These are phyloP conservation scores for Pollachius pollachius DNA, from an alignment of 2,113 vertebrate genomes.

Conservation along the genomic window DNA sequence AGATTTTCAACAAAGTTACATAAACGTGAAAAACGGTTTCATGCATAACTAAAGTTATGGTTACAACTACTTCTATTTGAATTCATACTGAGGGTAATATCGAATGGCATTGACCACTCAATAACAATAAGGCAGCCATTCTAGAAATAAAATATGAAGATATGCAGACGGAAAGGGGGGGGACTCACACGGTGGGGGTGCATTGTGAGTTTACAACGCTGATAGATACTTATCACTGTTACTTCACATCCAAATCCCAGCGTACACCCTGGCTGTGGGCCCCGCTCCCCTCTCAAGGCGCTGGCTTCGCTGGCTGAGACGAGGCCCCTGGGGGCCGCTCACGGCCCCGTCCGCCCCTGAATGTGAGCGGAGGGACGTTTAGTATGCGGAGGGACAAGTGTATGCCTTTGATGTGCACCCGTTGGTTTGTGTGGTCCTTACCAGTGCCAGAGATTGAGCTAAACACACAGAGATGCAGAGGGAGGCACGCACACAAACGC, in stretches of 20 bases:
- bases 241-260: conserved; percentile 17
- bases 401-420: conserved; percentile 41
- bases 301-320: conserved; percentile 8
- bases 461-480: not conserved
- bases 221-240: conserved; percentile 9
- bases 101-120: too few relatives aligned
- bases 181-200: too few relatives aligned
- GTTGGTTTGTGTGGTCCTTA: conserved; percentile 36
- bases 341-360: not conserved
- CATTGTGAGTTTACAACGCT: not conserved
- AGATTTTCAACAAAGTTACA: too few relatives aligned
- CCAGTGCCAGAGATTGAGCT: conserved; percentile 17
- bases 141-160: too few relatives aligned
- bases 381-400: conserved; percentile 34
- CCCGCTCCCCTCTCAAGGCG: conserved; percentile 8
- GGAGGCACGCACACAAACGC: conserved; percentile 1
- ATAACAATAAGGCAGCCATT: too few relatives aligned
- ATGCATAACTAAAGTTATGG: too few relatives aligned
- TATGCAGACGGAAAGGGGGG: too few relatives aligned
- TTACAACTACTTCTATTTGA: too few relatives aligned
- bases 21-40: too few relatives aligned
- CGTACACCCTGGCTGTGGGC: not conserved
- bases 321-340: conserved; percentile 7
- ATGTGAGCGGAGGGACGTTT: conserved; percentile 16
- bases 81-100: too few relatives aligned